phyloP scores from a whole-genome alignment of 2,113 vertebrate genomes.

The Syngnathus scovelli region DNA sequence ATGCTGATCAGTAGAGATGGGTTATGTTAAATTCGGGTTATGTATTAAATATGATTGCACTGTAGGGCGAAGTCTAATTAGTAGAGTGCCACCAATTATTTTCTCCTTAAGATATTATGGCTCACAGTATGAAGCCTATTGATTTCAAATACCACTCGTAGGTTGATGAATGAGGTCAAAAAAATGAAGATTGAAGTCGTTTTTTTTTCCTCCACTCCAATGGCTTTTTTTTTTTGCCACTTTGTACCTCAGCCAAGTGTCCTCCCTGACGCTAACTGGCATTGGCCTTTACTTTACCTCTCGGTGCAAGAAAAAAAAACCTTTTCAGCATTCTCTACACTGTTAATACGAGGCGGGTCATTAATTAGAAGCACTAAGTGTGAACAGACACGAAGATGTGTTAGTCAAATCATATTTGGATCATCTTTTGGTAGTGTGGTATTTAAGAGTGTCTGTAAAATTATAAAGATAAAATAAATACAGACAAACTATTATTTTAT shows the following conservation, averaged over 20 bases:
- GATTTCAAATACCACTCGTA: not conserved
- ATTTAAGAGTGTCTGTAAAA: conserved; percentile 4
- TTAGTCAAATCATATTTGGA: conserved; percentile 4
- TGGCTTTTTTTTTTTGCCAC: conserved; percentile 3
- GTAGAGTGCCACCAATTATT: not conserved
- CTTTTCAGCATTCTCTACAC: conserved; percentile 16
- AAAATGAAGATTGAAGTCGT: not conserved
- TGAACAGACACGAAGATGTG: not conserved
- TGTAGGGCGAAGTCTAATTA: not conserved
- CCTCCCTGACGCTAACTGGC: conserved; percentile 6
- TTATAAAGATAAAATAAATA: not conserved
- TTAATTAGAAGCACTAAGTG: conserved; percentile 21
- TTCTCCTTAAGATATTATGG: not conserved
- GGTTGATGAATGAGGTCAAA: not conserved
- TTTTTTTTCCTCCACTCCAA: not conserved
- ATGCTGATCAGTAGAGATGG: not conserved
- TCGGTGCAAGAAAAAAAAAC: conserved; percentile 10
- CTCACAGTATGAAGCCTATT: not conserved
- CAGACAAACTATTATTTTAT: too few species aligned
- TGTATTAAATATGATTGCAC: not conserved
- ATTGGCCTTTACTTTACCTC: conserved; percentile 26
- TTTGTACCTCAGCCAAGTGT: conserved; percentile 9
- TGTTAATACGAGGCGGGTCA: conserved; percentile 16
- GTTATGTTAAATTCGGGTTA: not conserved
- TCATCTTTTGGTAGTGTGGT: not conserved